These are phyloP conservation scores for Zygogramma bicolorata DNA, from an alignment of 2,888 invertebrate genomes.

Conservation along the genomic window DNA sequence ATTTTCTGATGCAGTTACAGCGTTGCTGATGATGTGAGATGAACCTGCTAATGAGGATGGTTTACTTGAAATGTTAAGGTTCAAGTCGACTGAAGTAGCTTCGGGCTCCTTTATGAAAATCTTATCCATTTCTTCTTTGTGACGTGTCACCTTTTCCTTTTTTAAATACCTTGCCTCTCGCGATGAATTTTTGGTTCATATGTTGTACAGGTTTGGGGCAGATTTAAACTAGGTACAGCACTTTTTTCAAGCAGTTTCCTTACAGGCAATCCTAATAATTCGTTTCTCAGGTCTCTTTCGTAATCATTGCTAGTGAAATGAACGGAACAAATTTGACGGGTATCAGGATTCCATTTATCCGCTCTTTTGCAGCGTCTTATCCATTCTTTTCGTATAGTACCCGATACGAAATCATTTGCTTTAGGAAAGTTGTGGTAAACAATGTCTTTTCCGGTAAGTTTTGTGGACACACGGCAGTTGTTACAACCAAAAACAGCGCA, in stretches of 20 bases:
- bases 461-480: neutral
- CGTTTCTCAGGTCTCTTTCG: neutral
- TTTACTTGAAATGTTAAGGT: too few relatives aligned
- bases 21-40: neutral
- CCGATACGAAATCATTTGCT: neutral
- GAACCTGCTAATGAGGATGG: too few relatives aligned
- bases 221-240: neutral
- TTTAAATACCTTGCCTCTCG: neutral
- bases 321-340: neutral
- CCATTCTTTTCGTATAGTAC: neutral
- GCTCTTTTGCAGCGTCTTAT: neutral
- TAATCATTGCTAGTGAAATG: neutral
- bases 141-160: neutral
- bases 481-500: too few relatives aligned
- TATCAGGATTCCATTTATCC: neutral
- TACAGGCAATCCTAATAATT: neutral
- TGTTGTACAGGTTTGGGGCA: neutral
- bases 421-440: neutral
- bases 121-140: neutral
- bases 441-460: neutral
- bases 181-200: neutral
- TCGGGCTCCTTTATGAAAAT: neutral
- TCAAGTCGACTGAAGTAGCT: too few relatives aligned
- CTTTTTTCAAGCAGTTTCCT: neutral
- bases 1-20: neutral